Evolutionary conservation across 2,113 vertebrate genomes (phyloP).

Genomic region (Haemorhous mexicanus): DNA sequence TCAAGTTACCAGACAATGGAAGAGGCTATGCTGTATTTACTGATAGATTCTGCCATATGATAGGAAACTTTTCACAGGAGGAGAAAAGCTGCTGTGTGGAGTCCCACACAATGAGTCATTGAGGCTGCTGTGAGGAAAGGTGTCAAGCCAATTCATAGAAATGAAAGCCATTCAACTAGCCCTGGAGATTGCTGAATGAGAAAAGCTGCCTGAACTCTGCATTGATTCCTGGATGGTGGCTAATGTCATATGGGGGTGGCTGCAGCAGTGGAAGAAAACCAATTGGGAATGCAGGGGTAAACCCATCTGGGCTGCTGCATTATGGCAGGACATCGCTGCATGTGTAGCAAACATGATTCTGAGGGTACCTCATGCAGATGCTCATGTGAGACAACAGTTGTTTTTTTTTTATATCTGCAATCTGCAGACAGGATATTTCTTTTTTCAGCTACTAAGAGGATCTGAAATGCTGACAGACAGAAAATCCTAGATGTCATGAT

Average conservation of each 20-base stretch:
- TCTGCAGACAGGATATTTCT: background rate
- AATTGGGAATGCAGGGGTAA: background rate
- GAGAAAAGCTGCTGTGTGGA: background rate
- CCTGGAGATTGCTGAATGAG: background rate
- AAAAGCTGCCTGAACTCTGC: background rate
- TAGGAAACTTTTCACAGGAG: background rate
- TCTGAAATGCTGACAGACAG: background rate
- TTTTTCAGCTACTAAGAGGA: background rate
- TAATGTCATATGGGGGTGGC: background rate
- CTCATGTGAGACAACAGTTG: background rate
- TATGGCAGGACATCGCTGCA: fast-evolving
- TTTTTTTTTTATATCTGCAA: no score
- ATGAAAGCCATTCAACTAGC: no score
- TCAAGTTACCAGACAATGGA: background rate
- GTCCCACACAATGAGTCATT: background rate
- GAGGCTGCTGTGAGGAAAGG: background rate
- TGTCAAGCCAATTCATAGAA: background rate
- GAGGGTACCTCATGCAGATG: background rate
- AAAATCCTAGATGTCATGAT: background rate
- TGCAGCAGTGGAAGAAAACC: background rate
- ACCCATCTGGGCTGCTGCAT: background rate
- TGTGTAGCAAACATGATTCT: background rate
- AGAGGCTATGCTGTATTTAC: background rate
- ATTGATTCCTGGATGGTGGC: no score
- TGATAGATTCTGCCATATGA: background rate